phyloP scores from a whole-genome alignment of 2,113 vertebrate genomes.

The Hyla sarda region DNA sequence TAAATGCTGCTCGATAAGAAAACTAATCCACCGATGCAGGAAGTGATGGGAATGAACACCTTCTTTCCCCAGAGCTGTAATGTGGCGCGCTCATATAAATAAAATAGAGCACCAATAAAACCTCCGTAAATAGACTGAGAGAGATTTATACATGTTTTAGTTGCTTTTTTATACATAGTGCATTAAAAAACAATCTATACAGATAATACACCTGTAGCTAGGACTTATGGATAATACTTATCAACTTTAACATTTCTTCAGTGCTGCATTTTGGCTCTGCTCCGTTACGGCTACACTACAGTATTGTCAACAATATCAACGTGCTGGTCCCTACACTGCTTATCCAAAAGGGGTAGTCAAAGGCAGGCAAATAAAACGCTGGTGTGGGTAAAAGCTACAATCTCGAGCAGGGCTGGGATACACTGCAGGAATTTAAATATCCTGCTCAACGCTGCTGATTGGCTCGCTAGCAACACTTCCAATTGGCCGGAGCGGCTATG shows the following conservation, averaged over 20 bases:
- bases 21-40: background rate
- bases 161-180: too few relatives aligned
- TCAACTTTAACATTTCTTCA: background rate
- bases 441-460: too few relatives aligned
- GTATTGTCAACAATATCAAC: too few relatives aligned
- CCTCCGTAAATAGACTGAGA: background rate
- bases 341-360: too few relatives aligned
- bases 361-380: too few relatives aligned
- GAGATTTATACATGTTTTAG: background rate
- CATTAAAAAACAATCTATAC: background rate
- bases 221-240: background rate
- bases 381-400: too few relatives aligned
- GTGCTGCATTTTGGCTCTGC: background rate
- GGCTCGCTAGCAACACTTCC: too few relatives aligned
- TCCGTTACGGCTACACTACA: background rate
- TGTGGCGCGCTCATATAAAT: background rate
- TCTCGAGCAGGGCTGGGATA: too few relatives aligned
- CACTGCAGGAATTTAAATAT: too few relatives aligned
- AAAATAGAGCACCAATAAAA: background rate
- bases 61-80: background rate
- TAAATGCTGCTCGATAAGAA: background rate
- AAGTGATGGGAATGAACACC: background rate
- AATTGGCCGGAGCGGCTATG: too few relatives aligned
- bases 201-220: background rate
- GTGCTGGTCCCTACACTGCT: too few relatives aligned